Base-by-base conservation (phyloP, 2,888 invertebrate species). In the Polymixis lichenea region DNA sequence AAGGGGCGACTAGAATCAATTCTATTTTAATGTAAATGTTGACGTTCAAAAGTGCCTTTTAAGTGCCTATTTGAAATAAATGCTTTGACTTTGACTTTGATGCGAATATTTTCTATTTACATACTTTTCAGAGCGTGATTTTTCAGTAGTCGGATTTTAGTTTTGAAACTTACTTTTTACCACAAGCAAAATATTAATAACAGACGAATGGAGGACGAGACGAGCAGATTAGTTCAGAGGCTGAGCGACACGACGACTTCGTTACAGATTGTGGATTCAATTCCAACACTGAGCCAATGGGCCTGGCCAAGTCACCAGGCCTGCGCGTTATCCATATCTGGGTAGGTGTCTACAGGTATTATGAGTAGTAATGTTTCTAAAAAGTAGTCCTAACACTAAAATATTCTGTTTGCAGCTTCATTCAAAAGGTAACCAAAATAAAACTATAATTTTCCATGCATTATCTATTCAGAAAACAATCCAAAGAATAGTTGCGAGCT, bases 361-460 rank as follows among this genome's bases (percentile, higher is more conserved):
- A 49, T 8, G 7, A 46, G 8, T 49, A 19, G 0, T 62, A 62
- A 38, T 25, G 13, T 25, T 67, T 69, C 15, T 11, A 28, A 66
- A 66, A 69, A 43, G 58, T 32, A 32, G 17, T 32, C n/a, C n/a
- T 32, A 60, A 32, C 32, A 19, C 7, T 32, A 32, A 4, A n/a
- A 11, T 46, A 46, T 11, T 46, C 4, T n/a, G n/a, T n/a, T 9
- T 1, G 2, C 62, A 67, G 64, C 9, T 15, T 11, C 15, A 55
- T 82, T 76, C 46, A 60, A 61, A 83, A 32, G 15, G 43, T 53
- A 78, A 51, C 49, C 19, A 68, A 62, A 82, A 68, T 73, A 76
- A 69, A 79, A 66, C 75, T 74, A 87, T 83, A 80, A 85, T 58
- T 77, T 76, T 79, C 78, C 86, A 86, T 89, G 87, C 87, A 85